phyloP scores from a whole-genome alignment of 2,888 invertebrate species.

The Strigamia crassipes region DNA sequence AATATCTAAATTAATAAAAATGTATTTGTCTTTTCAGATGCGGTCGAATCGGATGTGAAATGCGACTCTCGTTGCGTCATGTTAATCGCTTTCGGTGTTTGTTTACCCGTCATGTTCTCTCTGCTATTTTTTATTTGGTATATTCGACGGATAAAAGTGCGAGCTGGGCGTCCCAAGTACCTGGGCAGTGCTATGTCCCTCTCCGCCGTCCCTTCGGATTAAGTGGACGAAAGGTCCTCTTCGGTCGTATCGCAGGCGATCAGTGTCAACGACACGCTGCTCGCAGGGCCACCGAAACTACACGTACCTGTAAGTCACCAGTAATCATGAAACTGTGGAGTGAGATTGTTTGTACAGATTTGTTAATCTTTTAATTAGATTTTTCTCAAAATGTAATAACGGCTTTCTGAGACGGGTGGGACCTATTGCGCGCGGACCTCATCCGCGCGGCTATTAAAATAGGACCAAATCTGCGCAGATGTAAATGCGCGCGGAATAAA shows the following conservation, averaged over 20 bases:
- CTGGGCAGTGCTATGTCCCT: slow-evolving; percentile 56
- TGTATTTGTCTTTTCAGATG: not conserved
- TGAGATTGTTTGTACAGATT: too few relatives aligned
- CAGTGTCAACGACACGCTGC: slow-evolving; percentile 45
- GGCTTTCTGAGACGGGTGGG: too few relatives aligned
- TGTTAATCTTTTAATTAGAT: too few relatives aligned
- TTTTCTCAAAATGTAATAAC: too few relatives aligned
- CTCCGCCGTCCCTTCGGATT: slow-evolving; percentile 58
- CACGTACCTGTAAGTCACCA: slow-evolving; percentile 40
- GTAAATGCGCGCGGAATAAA: too few relatives aligned
- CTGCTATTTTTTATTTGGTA: slow-evolving; percentile 17
- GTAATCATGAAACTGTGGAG: too few relatives aligned
- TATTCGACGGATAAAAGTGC: slow-evolving; percentile 51
- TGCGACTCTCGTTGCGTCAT: not conserved
- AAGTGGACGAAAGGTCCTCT: slow-evolving; percentile 55
- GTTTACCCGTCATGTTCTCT: not conserved
- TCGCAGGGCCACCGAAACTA: slow-evolving; percentile 32
- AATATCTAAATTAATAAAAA: too few relatives aligned
- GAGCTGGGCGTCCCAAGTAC: slow-evolving; percentile 55
- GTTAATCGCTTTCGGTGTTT: not conserved
- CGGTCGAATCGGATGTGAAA: not conserved
- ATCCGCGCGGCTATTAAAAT: too few relatives aligned
- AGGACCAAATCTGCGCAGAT: too few relatives aligned
- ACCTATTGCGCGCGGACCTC: too few relatives aligned
- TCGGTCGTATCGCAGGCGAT: slow-evolving; percentile 49